phyloP scores from a whole-genome alignment of 2,888 invertebrate species.

The Electrophaes corylata region DNA sequence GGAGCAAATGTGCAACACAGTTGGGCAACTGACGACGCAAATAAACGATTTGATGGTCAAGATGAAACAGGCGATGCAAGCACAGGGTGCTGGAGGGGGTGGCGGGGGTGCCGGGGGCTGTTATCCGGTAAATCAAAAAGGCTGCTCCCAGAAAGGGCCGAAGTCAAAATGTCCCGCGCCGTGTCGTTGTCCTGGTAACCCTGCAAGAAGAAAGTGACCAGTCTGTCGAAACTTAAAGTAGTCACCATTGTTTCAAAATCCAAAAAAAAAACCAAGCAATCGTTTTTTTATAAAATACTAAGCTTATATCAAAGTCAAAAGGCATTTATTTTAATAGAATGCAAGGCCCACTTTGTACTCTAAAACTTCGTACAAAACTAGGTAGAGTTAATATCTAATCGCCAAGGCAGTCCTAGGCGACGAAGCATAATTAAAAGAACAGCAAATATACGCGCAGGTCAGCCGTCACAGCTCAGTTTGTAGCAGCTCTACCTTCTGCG shows the following conservation, averaged over 20 bases:
- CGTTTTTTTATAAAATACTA: neutral
- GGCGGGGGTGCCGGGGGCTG: neutral
- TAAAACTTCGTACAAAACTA: no score
- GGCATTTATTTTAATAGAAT: no score
- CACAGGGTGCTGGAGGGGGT: constrained; percentile 5
- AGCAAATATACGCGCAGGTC: no score
- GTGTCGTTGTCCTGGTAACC: constrained; percentile 28
- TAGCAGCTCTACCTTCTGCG: no score
- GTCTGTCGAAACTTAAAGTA: neutral
- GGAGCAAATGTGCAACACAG: constrained; percentile 56
- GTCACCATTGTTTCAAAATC: neutral
- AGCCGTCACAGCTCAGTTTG: no score
- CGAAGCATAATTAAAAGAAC: no score
- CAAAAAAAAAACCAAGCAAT: neutral
- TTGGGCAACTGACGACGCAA: constrained; percentile 52
- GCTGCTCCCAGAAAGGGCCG: constrained; percentile 38
- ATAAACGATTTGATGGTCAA: constrained; percentile 50
- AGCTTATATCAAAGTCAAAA: no score
- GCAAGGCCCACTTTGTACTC: no score
- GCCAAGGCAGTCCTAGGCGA: no score
- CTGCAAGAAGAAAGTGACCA: constrained; percentile 9
- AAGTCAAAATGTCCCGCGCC: constrained; percentile 53
- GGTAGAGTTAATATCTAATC: no score
- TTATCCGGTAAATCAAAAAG: neutral
- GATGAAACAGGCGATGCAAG: constrained; percentile 43